These are phyloP conservation scores for Theonella swinhoei DNA, from an alignment of 37 sponge, comb jelly and placozoan species.

Conservation along the genomic window DNA sequence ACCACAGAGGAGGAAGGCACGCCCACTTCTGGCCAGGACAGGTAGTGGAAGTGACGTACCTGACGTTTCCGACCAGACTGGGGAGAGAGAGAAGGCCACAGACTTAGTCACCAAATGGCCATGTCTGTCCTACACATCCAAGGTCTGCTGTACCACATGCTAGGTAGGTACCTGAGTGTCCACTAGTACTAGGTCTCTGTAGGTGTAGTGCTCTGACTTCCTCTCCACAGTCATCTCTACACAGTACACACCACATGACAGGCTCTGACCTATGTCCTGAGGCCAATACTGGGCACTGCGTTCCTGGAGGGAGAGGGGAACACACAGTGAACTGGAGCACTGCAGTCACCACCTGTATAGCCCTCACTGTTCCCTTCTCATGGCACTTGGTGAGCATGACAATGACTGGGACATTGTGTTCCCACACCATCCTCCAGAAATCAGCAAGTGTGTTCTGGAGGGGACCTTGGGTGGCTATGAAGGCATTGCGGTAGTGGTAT, in stretches of 20 bases:
- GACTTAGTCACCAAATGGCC: too few species aligned
- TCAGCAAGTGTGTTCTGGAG: slow-evolving; percentile 58
- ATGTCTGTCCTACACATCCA: too few species aligned
- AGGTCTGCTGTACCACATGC: too few species aligned
- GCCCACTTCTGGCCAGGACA: slow-evolving; percentile 84
- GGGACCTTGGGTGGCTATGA: slow-evolving; percentile 72
- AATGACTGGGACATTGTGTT: slow-evolving; percentile 61
- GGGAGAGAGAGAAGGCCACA: too few species aligned
- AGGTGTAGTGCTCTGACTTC: slow-evolving; percentile 48
- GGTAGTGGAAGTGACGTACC: slow-evolving; percentile 87
- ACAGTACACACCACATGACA: slow-evolving; percentile 30
- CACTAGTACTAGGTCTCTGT: slow-evolving; percentile 56
- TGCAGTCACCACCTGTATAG: too few species aligned
- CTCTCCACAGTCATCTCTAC: slow-evolving; percentile 64
- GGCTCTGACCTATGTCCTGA: neutral
- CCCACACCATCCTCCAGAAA: slow-evolving; percentile 83
- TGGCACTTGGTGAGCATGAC: slow-evolving; percentile 64
- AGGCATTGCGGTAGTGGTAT: slow-evolving; percentile 39
- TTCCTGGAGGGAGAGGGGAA: too few species aligned
- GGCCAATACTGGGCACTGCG: slow-evolving; percentile 79
- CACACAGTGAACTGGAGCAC: too few species aligned
- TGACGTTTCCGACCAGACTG: slow-evolving; percentile 43
- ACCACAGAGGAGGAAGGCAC: slow-evolving; percentile 58
- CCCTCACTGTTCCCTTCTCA: slow-evolving; percentile 57
- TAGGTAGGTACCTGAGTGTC: slow-evolving; percentile 25